Evolutionary conservation across 92 coral and sea anemone species (phyloP).

Genomic region (Meandrina meandrites): DNA sequence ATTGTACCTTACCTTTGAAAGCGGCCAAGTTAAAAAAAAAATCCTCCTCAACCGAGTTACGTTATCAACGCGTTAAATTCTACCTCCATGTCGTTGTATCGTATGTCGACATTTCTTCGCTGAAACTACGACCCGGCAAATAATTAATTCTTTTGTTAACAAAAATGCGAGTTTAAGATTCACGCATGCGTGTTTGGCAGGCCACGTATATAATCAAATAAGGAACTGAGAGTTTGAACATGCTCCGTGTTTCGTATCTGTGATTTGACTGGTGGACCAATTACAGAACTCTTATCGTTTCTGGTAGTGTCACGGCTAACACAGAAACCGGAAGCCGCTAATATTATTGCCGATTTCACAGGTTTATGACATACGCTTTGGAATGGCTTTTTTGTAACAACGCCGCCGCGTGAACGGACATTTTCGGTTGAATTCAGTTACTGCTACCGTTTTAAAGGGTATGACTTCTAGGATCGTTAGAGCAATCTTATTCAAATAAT

Average conservation of each 20-base stretch:
- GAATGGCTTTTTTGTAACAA: not conserved
- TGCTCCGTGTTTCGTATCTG: conserved; percentile 12
- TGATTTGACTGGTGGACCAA: conserved; percentile 30
- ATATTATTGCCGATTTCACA: not conserved
- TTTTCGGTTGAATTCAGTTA: not conserved
- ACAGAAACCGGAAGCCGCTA: not conserved
- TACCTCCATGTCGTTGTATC: conserved; percentile 54
- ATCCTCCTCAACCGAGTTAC: conserved; percentile 2
- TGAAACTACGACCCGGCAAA: conserved; percentile 51
- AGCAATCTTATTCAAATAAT: not conserved
- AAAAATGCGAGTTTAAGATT: conserved; percentile 43
- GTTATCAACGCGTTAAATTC: conserved; percentile 42
- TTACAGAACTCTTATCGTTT: conserved; percentile 7
- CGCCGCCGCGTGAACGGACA: not conserved
- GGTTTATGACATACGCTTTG: not conserved
- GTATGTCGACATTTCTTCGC: conserved; percentile 54
- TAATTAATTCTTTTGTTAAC: conserved; percentile 78
- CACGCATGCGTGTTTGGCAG: conserved; percentile 72
- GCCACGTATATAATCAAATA: conserved; percentile 90
- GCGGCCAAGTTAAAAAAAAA: conserved; percentile 26
- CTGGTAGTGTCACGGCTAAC: conserved; percentile 35
- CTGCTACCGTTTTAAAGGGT: not conserved
- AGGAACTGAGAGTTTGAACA: conserved; percentile 53
- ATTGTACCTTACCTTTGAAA: conserved; percentile 41
- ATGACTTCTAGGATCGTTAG: not conserved